Conservation (phyloP, 2,113 vertebrate species). For the Gymnarchus niloticus region DNA sequence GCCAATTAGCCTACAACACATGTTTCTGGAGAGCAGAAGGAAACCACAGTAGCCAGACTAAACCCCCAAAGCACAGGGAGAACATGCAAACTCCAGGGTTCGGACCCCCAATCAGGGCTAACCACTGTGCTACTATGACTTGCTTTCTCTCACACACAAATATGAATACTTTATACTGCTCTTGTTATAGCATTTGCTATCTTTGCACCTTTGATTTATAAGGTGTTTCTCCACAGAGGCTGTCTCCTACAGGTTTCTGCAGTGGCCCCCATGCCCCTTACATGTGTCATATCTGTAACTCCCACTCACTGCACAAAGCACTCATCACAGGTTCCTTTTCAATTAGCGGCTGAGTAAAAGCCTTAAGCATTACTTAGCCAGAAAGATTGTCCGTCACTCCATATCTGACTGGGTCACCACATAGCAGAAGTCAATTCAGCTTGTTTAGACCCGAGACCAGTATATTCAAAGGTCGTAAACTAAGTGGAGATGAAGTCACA, state of each 20-base stretch:
- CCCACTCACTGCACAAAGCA: background rate
- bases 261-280: background rate
- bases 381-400: constrained; percentile 2
- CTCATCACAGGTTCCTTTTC: background rate
- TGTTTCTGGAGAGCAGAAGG: no score
- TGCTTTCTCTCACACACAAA: background rate
- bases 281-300: background rate
- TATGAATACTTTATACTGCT: background rate
- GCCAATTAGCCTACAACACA: no score
- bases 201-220: constrained; percentile 12
- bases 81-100: no score
- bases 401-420: background rate
- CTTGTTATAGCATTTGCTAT: background rate
- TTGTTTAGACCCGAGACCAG: background rate
- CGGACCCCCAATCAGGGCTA: no score
- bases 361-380: background rate
- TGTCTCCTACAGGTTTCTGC: background rate
- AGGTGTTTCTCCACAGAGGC: background rate
- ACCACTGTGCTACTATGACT: no score
- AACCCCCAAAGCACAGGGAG: no score
- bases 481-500: background rate
- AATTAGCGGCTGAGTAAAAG: constrained; percentile 1
- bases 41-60: no score
- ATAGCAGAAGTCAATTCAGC: background rate
- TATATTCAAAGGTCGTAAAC: background rate